Conservation (phyloP, 2,113 vertebrate species). For the Blennius ocellaris region DNA sequence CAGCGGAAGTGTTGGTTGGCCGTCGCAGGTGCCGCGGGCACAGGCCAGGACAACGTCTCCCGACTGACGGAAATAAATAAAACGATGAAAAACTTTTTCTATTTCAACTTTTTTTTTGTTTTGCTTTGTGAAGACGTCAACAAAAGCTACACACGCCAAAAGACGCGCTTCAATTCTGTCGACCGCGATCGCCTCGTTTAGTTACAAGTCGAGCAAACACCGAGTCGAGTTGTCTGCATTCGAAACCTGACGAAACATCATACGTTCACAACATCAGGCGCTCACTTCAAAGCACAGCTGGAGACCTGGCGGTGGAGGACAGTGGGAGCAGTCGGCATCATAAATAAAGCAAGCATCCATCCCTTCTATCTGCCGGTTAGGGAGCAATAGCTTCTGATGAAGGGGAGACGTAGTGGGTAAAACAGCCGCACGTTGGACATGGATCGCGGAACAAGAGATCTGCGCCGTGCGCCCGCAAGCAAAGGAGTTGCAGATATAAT, state of each 20-base stretch:
- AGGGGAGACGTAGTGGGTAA: slow-evolving; percentile 24
- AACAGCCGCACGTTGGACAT: slow-evolving; percentile 15
- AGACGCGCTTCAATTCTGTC: slow-evolving; percentile 12
- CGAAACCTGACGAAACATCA: slow-evolving; percentile 37
- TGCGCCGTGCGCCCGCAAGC: slow-evolving; percentile 3
- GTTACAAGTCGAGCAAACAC: slow-evolving; percentile 32
- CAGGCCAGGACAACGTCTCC: slow-evolving; percentile 12
- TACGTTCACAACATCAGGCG: slow-evolving; percentile 39
- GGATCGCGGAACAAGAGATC: not conserved
- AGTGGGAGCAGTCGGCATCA: slow-evolving; percentile 17
- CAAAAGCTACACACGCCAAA: not conserved
- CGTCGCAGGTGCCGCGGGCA: slow-evolving; percentile 55
- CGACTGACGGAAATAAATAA: not conserved
- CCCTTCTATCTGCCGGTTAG: slow-evolving; percentile 2
- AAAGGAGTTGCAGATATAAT: slow-evolving; percentile 14
- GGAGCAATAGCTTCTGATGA: slow-evolving; percentile 27
- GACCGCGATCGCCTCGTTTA: slow-evolving; percentile 10
- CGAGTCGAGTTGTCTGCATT: slow-evolving; percentile 16
- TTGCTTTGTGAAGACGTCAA: too few relatives aligned
- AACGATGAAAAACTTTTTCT: not conserved
- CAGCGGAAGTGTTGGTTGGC: slow-evolving; percentile 39
- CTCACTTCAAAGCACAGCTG: slow-evolving; percentile 60
- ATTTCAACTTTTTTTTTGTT: too few relatives aligned
- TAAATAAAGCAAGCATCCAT: slow-evolving; percentile 48
- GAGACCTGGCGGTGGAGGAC: slow-evolving; percentile 13